phyloP scores from a whole-genome alignment of 2,797 vertebrate genomes.

The Anas flavirostris region DNA sequence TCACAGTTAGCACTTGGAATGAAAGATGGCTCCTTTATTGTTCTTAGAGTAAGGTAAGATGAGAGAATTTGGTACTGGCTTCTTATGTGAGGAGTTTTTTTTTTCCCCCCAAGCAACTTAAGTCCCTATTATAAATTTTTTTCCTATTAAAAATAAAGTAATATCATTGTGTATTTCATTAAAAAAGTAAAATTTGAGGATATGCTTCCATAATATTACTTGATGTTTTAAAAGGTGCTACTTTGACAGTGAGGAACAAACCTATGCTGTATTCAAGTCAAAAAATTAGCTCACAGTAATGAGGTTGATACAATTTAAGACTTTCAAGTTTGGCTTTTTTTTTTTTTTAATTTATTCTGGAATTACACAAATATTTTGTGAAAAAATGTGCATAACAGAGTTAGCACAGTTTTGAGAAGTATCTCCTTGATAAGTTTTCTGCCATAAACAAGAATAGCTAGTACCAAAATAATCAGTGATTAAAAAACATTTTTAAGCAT shows the following conservation, averaged over 20 bases:
- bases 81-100: background rate
- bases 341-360: background rate
- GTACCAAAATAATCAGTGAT: background rate
- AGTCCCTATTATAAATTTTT: background rate
- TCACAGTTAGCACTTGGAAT: conserved; percentile 94
- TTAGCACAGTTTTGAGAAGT: background rate
- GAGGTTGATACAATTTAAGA: background rate
- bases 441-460: background rate
- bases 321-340: background rate
- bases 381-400: background rate
- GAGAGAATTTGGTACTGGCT: background rate
- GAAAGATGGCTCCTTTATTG: conserved; percentile 98
- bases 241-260: background rate
- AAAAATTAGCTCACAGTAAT: background rate
- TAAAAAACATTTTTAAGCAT: background rate
- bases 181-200: background rate
- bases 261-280: background rate
- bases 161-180: background rate
- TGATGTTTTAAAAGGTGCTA: background rate
- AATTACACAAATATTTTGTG: background rate
- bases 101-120: background rate
- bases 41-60: conserved; percentile 90
- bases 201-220: background rate
- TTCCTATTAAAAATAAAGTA: background rate
- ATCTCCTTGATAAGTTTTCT: background rate